Percentiles rank a stretch among this genome's conserved stretches.
Conservation (phyloP, 2,113 vertebrate species). For the Ornithorhynchus anatinus region DNA sequence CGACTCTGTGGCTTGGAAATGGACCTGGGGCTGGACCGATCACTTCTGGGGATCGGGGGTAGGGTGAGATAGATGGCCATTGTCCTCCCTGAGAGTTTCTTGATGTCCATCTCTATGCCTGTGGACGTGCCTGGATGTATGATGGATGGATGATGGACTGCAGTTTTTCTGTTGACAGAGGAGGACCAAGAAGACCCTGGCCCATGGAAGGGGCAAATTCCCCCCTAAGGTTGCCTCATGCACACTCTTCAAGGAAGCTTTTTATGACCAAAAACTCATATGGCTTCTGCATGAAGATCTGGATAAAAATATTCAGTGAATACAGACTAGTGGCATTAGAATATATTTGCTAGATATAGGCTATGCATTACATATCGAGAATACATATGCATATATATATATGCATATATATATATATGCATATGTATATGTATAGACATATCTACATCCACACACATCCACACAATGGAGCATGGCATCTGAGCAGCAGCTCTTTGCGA, state of each 20-base stretch:
- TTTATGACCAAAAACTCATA: slow-evolving; percentile 24
- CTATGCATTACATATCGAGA: background rate
- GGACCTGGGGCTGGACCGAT: no score
- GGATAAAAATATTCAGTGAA: slow-evolving; percentile 11
- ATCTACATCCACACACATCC: background rate
- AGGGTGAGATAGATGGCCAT: no score
- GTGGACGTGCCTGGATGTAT: no score
- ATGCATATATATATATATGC: no score
- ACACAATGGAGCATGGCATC: background rate
- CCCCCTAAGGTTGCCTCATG: background rate
- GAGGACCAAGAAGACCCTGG: background rate
- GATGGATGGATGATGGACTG: no score
- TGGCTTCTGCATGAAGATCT: slow-evolving; percentile 18
- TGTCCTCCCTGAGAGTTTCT: no score
- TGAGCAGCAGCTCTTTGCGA: background rate
- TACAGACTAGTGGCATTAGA: background rate
- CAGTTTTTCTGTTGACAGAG: no score
- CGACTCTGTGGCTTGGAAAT: no score
- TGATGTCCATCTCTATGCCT: no score
- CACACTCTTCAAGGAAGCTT: slow-evolving; percentile 15
- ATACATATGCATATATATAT: background rate
- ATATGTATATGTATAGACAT: no score
- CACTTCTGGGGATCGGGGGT: no score
- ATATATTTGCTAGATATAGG: no score
- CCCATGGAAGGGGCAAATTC: background rate